A percentile compares a stretch with the other conserved stretches of the same genome.
phyloP scores from a whole-genome alignment of 2,113 vertebrate species.

The Rhea pennata region DNA sequence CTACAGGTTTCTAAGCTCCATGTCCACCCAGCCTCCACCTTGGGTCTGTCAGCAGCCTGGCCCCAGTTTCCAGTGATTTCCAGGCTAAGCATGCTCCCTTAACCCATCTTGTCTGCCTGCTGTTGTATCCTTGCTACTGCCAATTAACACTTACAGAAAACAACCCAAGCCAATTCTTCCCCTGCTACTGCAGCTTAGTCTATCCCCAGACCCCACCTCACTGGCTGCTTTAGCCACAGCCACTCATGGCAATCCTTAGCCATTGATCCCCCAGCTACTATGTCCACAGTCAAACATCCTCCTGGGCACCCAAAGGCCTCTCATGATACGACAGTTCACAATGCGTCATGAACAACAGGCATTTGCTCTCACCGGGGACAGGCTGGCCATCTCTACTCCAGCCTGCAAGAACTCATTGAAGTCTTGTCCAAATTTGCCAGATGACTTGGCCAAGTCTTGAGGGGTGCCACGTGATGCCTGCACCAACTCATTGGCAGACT shows the following conservation, averaged over 20 bases:
- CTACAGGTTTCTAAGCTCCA: background rate
- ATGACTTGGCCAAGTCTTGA: slow-evolving; percentile 90
- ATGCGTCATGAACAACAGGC: fast-evolving
- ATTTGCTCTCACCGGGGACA: slow-evolving; percentile 85
- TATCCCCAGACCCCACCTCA: background rate
- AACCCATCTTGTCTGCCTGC: fast-evolving
- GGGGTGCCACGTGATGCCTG: slow-evolving; percentile 93
- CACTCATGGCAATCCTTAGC: background rate
- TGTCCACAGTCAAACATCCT: background rate
- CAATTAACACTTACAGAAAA: background rate
- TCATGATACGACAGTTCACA: background rate
- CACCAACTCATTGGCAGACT: slow-evolving; percentile 95
- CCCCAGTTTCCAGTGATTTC: background rate
- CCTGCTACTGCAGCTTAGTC: background rate
- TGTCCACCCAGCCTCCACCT: background rate
- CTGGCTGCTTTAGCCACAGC: fast-evolving
- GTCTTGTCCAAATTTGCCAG: slow-evolving; percentile 94
- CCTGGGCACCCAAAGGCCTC: background rate
- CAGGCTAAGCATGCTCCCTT: background rate
- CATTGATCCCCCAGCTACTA: background rate
- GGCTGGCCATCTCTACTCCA: slow-evolving; percentile 96
- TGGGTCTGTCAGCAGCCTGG: background rate
- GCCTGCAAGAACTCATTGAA: slow-evolving; percentile 95
- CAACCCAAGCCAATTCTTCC: background rate
- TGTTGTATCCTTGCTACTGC: background rate